Base-by-base conservation (phyloP, 2,888 invertebrate genomes). In the Troglohyphantes excavatus region DNA sequence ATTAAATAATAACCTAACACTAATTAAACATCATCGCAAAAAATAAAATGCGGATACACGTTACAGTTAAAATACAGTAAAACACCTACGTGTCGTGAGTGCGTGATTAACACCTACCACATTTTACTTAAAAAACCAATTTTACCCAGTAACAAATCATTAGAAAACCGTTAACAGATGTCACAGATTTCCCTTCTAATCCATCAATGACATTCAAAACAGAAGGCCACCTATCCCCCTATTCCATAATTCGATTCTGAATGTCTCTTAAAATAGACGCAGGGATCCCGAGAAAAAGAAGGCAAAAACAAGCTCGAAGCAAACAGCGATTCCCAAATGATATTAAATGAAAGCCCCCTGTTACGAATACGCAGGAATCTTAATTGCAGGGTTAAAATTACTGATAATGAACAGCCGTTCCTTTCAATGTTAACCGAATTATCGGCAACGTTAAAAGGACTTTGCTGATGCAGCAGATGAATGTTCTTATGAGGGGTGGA, bases 371-470 rank as follows among this genome's bases (percentile, higher is more conserved):
- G 53, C 5, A 53, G 53, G 53, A 53, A 53, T 53, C 61, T 81
- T 81, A 81, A 81, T 81, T 81, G 67, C 67, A 21, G 19, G 53
- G 79, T 68, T 81, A 81, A 67, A 81, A 68, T 81, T 81, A 68
- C 68, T 67, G 67, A 21, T 67, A 67, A 81, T 78, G 78, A 81
- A 81, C 67, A 29, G 21, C 43, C 43, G 67, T 68, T 43, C 53
- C 68, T 53, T 46, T 13, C 27, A 53, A 27, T 43, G 46, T 29
- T 81, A 81, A 81, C 79, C 53, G 19, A 68, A 81, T 81, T 81
- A 81, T 46, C 65, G 68, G 21, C 26, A 68, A 68, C 43, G 79
- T 81, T 68, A 81, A 81, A 81, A 78, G 68, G 79, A 29, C 46
- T 78, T 72, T 67, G 67, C 67, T 67, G 68, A 81, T 46, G 67